phyloP scores from a whole-genome alignment of 1,140 invertebrate genomes.

The Scaptomyza montana region DNA sequence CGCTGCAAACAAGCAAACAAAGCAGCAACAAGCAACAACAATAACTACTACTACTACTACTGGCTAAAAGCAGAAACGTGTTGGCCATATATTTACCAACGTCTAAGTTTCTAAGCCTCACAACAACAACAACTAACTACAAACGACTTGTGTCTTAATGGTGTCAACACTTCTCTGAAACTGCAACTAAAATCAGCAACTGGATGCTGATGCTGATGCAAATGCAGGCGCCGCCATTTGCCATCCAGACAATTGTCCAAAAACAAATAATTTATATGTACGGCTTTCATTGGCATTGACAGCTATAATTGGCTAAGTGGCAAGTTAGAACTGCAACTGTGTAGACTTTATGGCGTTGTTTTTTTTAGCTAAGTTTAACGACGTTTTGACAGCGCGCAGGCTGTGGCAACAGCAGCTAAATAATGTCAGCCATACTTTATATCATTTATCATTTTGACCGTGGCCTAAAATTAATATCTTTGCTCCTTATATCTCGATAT shows the following conservation, averaged over 20 bases:
- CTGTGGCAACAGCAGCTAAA: conserved; percentile 22
- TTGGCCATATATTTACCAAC: conserved; percentile 15
- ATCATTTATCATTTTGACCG: conserved; percentile 60
- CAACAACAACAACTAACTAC: neutral
- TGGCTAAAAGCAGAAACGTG: conserved; percentile 38
- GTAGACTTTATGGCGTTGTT: too few species aligned
- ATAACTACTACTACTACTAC: too few species aligned
- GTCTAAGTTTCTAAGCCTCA: neutral
- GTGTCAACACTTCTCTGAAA: conserved; percentile 52
- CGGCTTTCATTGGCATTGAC: conserved; percentile 71
- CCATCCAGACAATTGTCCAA: neutral
- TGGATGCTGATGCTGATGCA: too few species aligned
- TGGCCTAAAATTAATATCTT: conserved; percentile 48
- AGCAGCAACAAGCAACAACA: conserved; percentile 4
- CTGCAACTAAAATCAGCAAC: conserved; percentile 33
- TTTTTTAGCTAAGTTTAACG: neutral
- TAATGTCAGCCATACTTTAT: conserved; percentile 24
- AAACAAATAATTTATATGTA: conserved; percentile 51
- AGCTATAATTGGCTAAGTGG: conserved; percentile 57
- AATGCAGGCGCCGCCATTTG: conserved; percentile 21
- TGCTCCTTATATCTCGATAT: neutral
- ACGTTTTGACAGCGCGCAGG: conserved; percentile 50
- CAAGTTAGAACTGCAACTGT: conserved; percentile 14
- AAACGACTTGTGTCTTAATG: conserved; percentile 38
- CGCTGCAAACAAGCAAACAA: conserved; percentile 2